phyloP scores from a whole-genome alignment of 2,888 invertebrate genomes.

The Limnephilus auricula region DNA sequence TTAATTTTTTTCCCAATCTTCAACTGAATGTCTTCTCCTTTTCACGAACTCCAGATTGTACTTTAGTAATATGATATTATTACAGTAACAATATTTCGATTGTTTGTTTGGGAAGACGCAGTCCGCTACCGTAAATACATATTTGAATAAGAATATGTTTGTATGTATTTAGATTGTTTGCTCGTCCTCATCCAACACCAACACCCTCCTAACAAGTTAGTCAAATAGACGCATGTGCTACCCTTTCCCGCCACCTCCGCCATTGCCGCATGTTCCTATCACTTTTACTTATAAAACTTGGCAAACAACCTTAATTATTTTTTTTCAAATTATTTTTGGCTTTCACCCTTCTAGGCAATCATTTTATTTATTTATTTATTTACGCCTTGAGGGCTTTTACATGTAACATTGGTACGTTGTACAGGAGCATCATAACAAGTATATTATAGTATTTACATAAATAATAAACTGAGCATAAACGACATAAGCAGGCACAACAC shows the following conservation, averaged over 20 bases:
- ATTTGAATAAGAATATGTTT: constrained; percentile 62
- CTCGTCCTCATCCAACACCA: constrained; percentile 49
- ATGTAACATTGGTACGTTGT: no score
- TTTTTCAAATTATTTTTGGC: no score
- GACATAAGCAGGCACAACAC: no score
- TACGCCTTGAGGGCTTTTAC: no score
- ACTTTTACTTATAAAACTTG: no score
- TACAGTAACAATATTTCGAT: constrained; percentile 40
- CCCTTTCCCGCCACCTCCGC: neutral
- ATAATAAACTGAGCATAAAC: no score
- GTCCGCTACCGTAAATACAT: constrained; percentile 61
- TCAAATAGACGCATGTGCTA: constrained; percentile 45
- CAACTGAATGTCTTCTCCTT: neutral
- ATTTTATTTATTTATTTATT: no score
- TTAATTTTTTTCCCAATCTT: neutral
- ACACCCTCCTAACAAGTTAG: constrained; percentile 51
- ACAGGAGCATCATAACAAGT: no score
- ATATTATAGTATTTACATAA: no score
- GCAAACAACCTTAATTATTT: no score
- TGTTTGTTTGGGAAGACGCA: constrained; percentile 57
- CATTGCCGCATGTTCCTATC: neutral
- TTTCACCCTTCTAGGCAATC: no score
- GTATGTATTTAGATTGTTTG: constrained; percentile 62
- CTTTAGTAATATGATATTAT: neutral
- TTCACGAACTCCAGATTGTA: neutral